Percentiles rank a stretch among this genome's conserved stretches.
phyloP scores from a whole-genome alignment of 2,888 invertebrate genomes.

The Nemoura dubitans region DNA sequence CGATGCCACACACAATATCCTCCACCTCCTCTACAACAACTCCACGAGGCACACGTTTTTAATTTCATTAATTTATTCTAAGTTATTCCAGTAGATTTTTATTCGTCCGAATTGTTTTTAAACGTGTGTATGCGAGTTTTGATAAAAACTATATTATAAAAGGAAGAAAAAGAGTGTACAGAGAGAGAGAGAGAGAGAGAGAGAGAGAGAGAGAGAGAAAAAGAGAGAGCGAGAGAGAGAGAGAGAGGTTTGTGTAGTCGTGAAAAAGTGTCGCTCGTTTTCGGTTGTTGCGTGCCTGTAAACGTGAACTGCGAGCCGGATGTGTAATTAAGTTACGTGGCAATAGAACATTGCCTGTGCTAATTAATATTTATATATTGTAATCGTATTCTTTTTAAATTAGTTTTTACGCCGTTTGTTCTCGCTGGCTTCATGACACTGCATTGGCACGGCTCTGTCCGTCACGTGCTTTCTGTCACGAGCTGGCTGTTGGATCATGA shows the following conservation, averaged over 20 bases:
- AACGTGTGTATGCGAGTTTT: background rate
- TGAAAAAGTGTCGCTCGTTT: slow-evolving; percentile 33
- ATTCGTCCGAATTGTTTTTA: background rate
- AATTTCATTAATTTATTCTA: background rate
- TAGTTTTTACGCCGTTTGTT: background rate
- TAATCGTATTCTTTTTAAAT: slow-evolving; percentile 32
- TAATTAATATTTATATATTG: slow-evolving; percentile 42
- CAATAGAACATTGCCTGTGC: background rate
- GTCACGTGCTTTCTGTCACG: too few relatives aligned
- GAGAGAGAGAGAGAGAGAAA: too few relatives aligned
- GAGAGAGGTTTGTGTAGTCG: too few relatives aligned
- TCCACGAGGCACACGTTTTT: background rate
- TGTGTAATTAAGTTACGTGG: slow-evolving; percentile 27
- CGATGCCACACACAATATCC: background rate
- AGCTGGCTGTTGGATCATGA: too few relatives aligned
- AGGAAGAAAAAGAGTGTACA: too few relatives aligned
- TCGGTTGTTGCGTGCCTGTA: background rate
- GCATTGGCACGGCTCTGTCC: slow-evolving; percentile 47
- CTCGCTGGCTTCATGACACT: slow-evolving; percentile 45
- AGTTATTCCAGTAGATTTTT: background rate
- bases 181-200: too few relatives aligned
- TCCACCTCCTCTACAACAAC: too few relatives aligned
- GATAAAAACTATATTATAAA: too few relatives aligned
- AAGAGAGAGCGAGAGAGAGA: too few relatives aligned
- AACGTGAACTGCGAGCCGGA: background rate